Evolutionary conservation across 1,140 invertebrate species (phyloP).

Genomic region (Microplitis demolitor): DNA sequence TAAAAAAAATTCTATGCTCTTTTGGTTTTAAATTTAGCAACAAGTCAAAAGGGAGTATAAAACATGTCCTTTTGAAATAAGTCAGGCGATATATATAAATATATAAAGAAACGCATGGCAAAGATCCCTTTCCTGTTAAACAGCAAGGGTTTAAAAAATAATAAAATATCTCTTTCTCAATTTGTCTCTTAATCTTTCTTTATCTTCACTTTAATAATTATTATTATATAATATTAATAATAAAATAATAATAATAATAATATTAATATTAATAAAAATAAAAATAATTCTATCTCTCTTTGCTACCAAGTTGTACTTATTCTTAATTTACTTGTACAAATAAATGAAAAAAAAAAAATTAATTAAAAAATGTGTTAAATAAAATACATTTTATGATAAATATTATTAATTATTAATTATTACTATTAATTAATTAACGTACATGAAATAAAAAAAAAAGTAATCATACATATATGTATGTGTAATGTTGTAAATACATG

Average conservation of each 20-base stretch:
- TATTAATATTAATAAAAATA: slow-evolving; percentile 32
- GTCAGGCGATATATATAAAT: neutral
- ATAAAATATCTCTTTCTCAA: slow-evolving; percentile 44
- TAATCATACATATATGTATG: slow-evolving; percentile 38
- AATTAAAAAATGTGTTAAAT: slow-evolving; percentile 53
- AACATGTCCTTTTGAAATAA: neutral
- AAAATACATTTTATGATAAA: slow-evolving; percentile 46
- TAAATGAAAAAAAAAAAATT: slow-evolving; percentile 24
- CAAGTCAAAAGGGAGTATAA: too few relatives aligned
- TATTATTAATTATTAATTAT: slow-evolving; percentile 52
- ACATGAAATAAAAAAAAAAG: slow-evolving; percentile 25
- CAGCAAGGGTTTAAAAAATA: slow-evolving; percentile 38
- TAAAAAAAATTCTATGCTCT: too few relatives aligned
- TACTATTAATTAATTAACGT: slow-evolving; percentile 44
- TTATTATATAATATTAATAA: slow-evolving; percentile 31
- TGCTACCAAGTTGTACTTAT: slow-evolving; percentile 65
- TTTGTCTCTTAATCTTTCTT: slow-evolving; percentile 7
- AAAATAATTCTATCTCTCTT: slow-evolving; percentile 62
- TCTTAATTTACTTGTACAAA: slow-evolving; percentile 64
- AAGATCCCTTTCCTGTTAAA: slow-evolving; percentile 40
- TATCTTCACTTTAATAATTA: slow-evolving; percentile 6
- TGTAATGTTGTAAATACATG: slow-evolving; percentile 36
- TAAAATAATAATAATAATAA: slow-evolving; percentile 53
- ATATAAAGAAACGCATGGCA: slow-evolving; percentile 23
- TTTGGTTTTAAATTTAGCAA: too few relatives aligned